These are phyloP conservation scores for Ptychadena robeensis DNA, from an alignment of 2,797 vertebrate genomes.

Conservation along the genomic window DNA sequence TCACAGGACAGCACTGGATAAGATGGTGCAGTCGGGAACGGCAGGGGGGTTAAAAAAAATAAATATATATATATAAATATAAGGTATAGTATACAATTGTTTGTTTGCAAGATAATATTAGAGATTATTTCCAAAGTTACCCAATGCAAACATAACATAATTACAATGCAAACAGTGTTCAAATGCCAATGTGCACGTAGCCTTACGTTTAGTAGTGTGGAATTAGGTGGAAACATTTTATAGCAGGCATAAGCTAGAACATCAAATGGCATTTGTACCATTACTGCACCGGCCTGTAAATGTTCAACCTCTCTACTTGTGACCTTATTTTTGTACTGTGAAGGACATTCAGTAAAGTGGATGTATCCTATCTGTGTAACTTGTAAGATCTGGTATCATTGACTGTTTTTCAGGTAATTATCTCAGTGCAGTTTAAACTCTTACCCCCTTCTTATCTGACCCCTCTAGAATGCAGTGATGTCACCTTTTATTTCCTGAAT, in stretches of 20 bases:
- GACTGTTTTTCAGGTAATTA: slow-evolving; percentile 3
- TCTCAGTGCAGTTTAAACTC: slow-evolving; percentile 20
- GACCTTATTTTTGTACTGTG: slow-evolving; percentile 13
- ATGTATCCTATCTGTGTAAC: not conserved
- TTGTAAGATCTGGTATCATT: slow-evolving; percentile 4
- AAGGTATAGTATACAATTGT: too few relatives aligned
- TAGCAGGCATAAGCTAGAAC: not conserved
- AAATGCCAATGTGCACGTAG: not conserved
- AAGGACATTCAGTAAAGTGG: not conserved
- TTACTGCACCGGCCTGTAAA: slow-evolving; percentile 6
- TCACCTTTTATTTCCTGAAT: slow-evolving; percentile 2
- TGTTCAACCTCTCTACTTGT: not conserved
- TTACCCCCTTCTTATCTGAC: slow-evolving; percentile 20
- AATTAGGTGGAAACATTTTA: not conserved
- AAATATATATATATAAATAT: too few relatives aligned
- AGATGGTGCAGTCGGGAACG: too few relatives aligned
- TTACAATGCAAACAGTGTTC: not conserved
- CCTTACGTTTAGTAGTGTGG: not conserved
- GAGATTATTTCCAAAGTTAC: not conserved
- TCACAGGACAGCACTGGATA: too few relatives aligned
- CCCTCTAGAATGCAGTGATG: not conserved
- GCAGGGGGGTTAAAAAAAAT: too few relatives aligned
- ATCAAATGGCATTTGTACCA: not conserved
- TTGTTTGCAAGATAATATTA: not conserved
- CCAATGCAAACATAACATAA: not conserved